A percentile compares a stretch with the other conserved stretches of the same genome.
These are phyloP conservation scores for Oligia fasciuncula DNA, from an alignment of 2,888 invertebrate genomes.

Conservation along the genomic window DNA sequence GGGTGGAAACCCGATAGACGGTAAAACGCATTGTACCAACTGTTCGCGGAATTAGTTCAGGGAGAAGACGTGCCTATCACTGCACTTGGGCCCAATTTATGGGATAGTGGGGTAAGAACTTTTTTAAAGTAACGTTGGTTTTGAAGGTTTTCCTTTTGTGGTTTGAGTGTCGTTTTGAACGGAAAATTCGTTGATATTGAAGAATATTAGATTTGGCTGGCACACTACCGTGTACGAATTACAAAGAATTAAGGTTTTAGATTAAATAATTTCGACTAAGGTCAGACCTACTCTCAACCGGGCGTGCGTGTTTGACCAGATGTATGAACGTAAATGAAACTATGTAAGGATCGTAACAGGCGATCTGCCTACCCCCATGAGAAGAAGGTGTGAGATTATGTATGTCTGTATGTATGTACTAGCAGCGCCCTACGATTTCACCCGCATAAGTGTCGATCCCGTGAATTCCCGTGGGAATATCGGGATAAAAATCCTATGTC, in stretches of 20 bases:
- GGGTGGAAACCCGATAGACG: slow-evolving; percentile 86
- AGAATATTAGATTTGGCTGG: not conserved
- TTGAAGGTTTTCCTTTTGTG: not conserved
- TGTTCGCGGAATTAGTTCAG: slow-evolving; percentile 68
- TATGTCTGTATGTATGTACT: too few relatives aligned
- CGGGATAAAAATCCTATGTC: too few relatives aligned
- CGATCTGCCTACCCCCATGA: not conserved
- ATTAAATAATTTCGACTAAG: not conserved
- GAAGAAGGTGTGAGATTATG: too few relatives aligned
- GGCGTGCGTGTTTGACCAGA: not conserved
- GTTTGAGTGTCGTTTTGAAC: not conserved
- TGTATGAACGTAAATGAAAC: too few relatives aligned
- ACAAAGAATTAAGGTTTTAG: not conserved
- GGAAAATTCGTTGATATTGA: not conserved
- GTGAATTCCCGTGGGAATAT: too few relatives aligned
- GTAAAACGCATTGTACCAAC: slow-evolving; percentile 73
- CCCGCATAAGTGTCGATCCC: too few relatives aligned
- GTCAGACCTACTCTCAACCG: not conserved
- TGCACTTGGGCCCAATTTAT: slow-evolving; percentile 32
- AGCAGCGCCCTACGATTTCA: too few relatives aligned
- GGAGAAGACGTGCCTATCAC: slow-evolving; percentile 51
- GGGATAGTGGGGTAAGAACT: slow-evolving; percentile 5
- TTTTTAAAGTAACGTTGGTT: not conserved
- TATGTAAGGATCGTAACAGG: not conserved
- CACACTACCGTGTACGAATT: not conserved